These are phyloP conservation scores for Pristionchus arcanus DNA, from an alignment of 2,888 invertebrate genomes.

Conservation along the genomic window DNA sequence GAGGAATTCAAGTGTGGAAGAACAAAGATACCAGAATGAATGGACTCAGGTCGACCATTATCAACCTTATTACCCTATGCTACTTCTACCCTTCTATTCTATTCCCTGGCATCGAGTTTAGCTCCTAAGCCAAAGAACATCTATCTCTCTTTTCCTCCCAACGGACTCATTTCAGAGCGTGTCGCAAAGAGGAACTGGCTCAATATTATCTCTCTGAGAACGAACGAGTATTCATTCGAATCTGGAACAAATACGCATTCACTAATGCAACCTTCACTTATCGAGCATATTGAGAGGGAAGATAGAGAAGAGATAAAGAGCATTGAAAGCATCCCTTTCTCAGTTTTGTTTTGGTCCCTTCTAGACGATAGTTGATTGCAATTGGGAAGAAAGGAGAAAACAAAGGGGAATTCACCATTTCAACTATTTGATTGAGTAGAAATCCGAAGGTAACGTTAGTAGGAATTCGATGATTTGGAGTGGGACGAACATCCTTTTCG, in stretches of 20 bases:
- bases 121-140: background rate
- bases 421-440: slow-evolving; percentile 90
- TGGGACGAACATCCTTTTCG: slow-evolving; percentile 87
- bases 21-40: slow-evolving; percentile 50
- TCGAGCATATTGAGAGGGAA: slow-evolving; percentile 17
- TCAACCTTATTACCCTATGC: background rate
- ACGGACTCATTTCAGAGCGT: slow-evolving; percentile 35
- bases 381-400: background rate
- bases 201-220: slow-evolving; percentile 39
- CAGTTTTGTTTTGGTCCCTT: background rate
- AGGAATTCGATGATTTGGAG: slow-evolving; percentile 87
- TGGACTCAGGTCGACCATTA: slow-evolving; percentile 38
- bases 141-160: background rate
- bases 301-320: slow-evolving; percentile 42
- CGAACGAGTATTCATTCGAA: slow-evolving; percentile 25
- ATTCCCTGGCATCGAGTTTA: too few species aligned
- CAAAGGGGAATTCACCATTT: slow-evolving; percentile 84
- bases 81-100: too few species aligned
- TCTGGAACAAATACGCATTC: slow-evolving; percentile 46
- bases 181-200: slow-evolving; percentile 39
- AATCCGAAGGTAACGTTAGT: slow-evolving; percentile 89
- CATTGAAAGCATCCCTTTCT: slow-evolving; percentile 5
- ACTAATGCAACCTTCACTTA: slow-evolving; percentile 45
- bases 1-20: slow-evolving; percentile 46
- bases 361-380: slow-evolving; percentile 8